Conservation (phyloP, 1,140 invertebrate genomes). For the Steinernema khuongi region DNA sequence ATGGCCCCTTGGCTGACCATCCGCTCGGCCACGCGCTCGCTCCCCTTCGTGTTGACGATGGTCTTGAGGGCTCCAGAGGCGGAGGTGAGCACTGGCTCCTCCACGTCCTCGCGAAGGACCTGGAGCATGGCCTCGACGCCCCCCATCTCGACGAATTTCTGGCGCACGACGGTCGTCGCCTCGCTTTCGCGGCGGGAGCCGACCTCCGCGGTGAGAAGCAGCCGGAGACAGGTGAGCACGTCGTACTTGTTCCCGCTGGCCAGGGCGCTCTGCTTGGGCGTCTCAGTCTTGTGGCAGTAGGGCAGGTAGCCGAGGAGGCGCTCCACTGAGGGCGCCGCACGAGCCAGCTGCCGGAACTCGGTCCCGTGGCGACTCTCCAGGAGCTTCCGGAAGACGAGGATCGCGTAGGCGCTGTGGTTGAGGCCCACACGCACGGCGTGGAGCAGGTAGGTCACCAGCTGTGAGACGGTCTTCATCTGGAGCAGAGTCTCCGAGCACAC, state of each 20-base stretch:
- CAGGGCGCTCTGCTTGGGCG: background rate
- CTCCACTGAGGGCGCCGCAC: background rate
- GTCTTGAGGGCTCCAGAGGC: background rate
- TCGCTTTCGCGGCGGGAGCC: background rate
- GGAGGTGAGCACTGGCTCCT: background rate
- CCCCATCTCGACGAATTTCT: background rate
- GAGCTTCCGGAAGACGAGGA: background rate
- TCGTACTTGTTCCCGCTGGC: slow-evolving; percentile 8
- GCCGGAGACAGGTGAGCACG: background rate
- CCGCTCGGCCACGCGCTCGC: background rate
- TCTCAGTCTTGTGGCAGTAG: background rate
- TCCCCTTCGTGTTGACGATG: background rate
- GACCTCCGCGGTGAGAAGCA: background rate
- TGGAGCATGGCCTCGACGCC: background rate
- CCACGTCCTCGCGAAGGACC: background rate
- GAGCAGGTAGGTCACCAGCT: background rate
- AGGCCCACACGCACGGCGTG: background rate
- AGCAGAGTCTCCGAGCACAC: background rate
- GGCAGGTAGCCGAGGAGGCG: background rate
- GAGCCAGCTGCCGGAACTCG: background rate
- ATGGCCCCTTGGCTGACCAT: background rate
- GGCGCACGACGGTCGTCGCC: background rate
- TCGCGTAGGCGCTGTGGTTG: background rate
- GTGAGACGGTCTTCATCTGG: background rate
- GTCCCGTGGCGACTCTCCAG: background rate